Base-by-base conservation (phyloP, 2,113 vertebrate genomes). In the Eulacestoma nigropectus region DNA sequence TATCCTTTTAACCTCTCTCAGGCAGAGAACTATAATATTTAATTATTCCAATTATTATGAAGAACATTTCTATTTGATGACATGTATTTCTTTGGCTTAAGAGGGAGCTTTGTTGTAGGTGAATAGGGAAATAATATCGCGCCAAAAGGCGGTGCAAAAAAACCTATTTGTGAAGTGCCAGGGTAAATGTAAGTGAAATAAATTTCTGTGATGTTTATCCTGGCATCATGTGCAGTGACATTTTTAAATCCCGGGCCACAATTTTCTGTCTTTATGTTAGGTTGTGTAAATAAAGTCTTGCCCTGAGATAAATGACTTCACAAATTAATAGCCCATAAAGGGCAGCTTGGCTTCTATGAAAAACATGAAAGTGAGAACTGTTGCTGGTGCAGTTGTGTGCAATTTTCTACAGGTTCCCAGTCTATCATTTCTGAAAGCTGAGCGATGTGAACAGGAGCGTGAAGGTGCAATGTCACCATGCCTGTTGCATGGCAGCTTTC, bases 321-420 rank as follows among this genome's bases (percentile, higher is more conserved):
- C 78, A 87, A 90, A 95, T 92, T 88, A 95, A 85, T 76, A 96
- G 78, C 53, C 74, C 70, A 83, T 84, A 84, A 89, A 85, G 63
- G 63, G 63, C 75, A 95, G 74, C 63, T 39, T 65, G 70, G 74
- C 59, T 88, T 89, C 69, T 68, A 59, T 16, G 42, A 63, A 88
- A 88, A 90, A 33, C 23, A 47, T 8, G 49, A 8, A 79, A 72
- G 68, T 30, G 59, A 93, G 60, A 86, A 88, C 56, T 49, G 42
- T 62, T 85, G 86, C 62, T 64, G 53, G 12, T 32, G 57, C 12
- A 68, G 26, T 18, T 79, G 57, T 46, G 37, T 46, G 23, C 47
- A 26, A 6, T n/a, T 79, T 68, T 16, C 47, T 3, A 4, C 77
- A 64, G 64, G n/a, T 60, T 57, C 42, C 60, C 67, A 44, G 26